A percentile compares a stretch with the other conserved stretches of the same genome.
These are phyloP conservation scores for Pimephales promelas DNA, from an alignment of 2,113 vertebrate genomes.

Conservation along the genomic window DNA sequence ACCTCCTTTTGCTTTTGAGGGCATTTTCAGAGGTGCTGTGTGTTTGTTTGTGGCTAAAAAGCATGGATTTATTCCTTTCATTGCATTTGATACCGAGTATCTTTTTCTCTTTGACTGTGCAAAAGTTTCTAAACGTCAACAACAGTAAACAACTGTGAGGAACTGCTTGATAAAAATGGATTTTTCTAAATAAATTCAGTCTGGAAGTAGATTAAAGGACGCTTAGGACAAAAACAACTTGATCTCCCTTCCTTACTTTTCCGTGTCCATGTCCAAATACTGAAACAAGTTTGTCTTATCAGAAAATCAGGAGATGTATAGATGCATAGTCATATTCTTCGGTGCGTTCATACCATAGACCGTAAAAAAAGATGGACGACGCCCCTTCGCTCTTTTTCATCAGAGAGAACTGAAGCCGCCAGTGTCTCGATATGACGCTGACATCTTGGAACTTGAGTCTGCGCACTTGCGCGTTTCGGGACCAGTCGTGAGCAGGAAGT, in stretches of 20 bases:
- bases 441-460: no score
- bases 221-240: neutral
- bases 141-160: neutral
- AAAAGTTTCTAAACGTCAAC: neutral
- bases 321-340: neutral
- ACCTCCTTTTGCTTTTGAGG: slow-evolving; percentile 15
- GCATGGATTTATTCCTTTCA: neutral
- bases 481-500: no score
- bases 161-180: neutral
- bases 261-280: neutral
- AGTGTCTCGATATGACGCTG: no score
- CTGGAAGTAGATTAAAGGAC: neutral
- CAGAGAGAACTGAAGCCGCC: no score
- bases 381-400: no score
- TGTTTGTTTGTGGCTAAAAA: slow-evolving; percentile 31
- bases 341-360: no score
- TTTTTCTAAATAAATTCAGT: neutral
- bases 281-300: neutral
- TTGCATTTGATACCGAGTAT: neutral
- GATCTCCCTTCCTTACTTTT: neutral
- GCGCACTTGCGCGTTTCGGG: no score
- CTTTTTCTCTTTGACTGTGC: neutral
- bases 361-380: no score
- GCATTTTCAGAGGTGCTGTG: slow-evolving; percentile 6
- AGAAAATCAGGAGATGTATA: no score